Evolutionary conservation across 2,888 invertebrate genomes (phyloP), one percentile per base, ranked within the genome.

Genomic region (Petrolisthes cinctipes): DNA sequence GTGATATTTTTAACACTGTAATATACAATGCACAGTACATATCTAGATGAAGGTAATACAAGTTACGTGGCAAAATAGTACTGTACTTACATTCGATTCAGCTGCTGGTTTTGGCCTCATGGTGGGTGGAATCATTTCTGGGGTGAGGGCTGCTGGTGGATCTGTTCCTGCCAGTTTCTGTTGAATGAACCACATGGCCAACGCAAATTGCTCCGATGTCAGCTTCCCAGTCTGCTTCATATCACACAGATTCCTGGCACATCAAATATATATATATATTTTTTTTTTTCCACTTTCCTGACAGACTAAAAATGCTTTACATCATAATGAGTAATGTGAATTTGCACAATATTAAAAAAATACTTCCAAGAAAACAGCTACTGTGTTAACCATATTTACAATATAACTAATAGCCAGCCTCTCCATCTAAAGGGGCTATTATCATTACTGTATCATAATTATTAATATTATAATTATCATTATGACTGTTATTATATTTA

Each of bases 131-230:
- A 97, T 93, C 96, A 99, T 97, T 92, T 97, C 96, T 11, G 96
- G 95, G n/a, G 96, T 94, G 84, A 99, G 95, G 85, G 94, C 94
- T 85, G 95, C 93, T 23, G 99, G 99, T 84, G 97, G 96, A 92
- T 98, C 96, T n/a, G 95, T 93, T 7, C 98, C 98, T 85, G 95
- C 95, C 88, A 96, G 93, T 92, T 97, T 97, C 92, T 97, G 96
- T 92, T 96, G 95, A 91, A 99, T 96, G 90, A 99, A 95, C 96
- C 98, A 97, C 97, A 99, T 98, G 86, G 98, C 97, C 91, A 99
- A 94, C 86, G 98, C 97, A 94, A 99, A 99, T 94, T 99, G 99
- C 92, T 97, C 97, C 90, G 96, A 94, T 92, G 98, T 98, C 92
- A 99, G 94, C 94, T 98, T 98, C 89, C 99, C 99, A 91, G 95